phyloP scores from a whole-genome alignment of 1,140 invertebrate genomes.

The Nautilus pompilius region DNA sequence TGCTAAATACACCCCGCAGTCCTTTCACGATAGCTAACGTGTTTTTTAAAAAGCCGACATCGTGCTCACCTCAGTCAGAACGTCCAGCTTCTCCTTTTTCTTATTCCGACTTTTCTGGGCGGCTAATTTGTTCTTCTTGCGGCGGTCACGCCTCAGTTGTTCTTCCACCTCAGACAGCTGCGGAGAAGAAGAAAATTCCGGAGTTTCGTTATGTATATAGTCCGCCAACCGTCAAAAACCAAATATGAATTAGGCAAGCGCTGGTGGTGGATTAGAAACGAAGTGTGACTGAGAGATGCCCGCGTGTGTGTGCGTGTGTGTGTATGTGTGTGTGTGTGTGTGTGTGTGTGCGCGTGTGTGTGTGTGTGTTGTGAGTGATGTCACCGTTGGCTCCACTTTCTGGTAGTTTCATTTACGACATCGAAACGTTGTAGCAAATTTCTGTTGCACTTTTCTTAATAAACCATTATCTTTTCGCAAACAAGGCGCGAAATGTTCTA shows the following conservation, averaged over 20 bases:
- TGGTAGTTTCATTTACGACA: no score
- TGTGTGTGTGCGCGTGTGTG: no score
- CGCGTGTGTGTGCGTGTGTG: background rate
- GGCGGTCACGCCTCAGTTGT: slow-evolving; percentile 78
- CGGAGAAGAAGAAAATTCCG: slow-evolving; percentile 39
- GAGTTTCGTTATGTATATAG: background rate
- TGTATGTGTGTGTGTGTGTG: no score
- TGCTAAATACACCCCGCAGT: no score
- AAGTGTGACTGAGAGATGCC: background rate
- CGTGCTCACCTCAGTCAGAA: slow-evolving; percentile 70
- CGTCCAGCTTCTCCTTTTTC: slow-evolving; percentile 84
- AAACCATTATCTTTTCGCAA: no score
- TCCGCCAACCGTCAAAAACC: background rate
- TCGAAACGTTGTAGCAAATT: no score
- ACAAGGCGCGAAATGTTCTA: no score
- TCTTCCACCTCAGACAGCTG: slow-evolving; percentile 89
- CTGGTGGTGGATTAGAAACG: background rate
- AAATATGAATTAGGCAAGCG: background rate
- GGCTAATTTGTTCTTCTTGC: slow-evolving; percentile 91
- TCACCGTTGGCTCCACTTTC: no score
- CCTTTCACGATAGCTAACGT: no score
- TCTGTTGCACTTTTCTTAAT: no score
- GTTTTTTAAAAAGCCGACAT: no score
- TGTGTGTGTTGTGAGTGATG: no score
- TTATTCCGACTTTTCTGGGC: slow-evolving; percentile 93